A percentile compares a stretch with the other conserved stretches of the same genome.
Conservation (phyloP, 2,113 vertebrate genomes). For the Chamaetylas fuelleborni region DNA sequence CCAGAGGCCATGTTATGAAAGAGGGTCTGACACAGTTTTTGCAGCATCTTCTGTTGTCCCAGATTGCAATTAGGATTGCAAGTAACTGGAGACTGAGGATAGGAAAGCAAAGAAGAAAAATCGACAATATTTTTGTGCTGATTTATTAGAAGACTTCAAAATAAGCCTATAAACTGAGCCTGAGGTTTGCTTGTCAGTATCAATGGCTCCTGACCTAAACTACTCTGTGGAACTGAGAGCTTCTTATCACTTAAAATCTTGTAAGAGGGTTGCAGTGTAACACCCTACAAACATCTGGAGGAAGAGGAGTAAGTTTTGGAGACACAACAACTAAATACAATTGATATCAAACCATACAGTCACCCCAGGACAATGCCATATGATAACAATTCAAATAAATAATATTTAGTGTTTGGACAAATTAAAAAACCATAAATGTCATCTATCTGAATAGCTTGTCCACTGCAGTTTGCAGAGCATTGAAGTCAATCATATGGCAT, state of each 20-base stretch:
- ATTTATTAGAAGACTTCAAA: background rate
- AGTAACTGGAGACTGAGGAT: background rate
- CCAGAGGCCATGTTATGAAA: background rate
- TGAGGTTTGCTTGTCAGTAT: background rate
- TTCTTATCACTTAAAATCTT: background rate
- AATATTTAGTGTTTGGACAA: background rate
- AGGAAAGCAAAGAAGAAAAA: background rate
- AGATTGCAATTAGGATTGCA: background rate
- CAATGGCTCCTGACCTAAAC: background rate
- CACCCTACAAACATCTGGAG: background rate
- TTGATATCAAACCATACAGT: background rate
- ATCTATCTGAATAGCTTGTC: background rate
- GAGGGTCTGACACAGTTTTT: background rate
- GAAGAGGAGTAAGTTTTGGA: background rate
- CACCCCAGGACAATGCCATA: background rate
- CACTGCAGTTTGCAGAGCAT: background rate
- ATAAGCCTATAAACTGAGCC: background rate
- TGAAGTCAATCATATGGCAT: background rate
- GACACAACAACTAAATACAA: background rate
- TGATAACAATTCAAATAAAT: background rate
- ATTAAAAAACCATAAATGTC: background rate
- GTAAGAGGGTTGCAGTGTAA: background rate
- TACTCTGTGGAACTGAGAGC: background rate
- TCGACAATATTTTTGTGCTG: fast-evolving
- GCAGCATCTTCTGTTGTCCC: background rate